These are phyloP conservation scores for Eublepharis macularius DNA, from an alignment of 2,113 vertebrate species.

Conservation along the genomic window DNA sequence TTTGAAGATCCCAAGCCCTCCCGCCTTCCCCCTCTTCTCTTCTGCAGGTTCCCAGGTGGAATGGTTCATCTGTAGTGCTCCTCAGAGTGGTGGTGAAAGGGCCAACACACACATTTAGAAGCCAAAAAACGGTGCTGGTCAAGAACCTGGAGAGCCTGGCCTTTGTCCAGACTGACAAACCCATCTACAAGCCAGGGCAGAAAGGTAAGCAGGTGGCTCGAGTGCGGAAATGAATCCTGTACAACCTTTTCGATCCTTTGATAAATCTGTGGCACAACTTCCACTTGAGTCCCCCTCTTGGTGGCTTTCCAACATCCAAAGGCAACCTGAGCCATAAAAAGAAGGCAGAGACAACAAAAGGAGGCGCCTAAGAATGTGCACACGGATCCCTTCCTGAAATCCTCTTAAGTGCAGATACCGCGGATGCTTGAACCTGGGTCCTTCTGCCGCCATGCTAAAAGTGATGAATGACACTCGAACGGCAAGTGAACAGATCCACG, in stretches of 20 bases:
- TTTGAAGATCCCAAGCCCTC: not conserved
- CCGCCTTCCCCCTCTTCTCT: not conserved
- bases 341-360: no score
- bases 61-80: conserved; percentile 1
- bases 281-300: not conserved
- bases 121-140: conserved; percentile 46
- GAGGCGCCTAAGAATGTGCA: no score
- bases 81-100: conserved; percentile 54
- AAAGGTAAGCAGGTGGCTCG: conserved; percentile 41
- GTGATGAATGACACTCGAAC: no score
- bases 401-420: no score
- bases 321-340: no score
- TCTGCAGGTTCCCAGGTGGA: conserved; percentile 45
- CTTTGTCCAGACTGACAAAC: conserved; percentile 70
- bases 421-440: no score
- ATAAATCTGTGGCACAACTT: not conserved
- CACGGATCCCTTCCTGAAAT: no score
- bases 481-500: no score
- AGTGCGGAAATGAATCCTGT: no score
- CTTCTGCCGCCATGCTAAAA: no score
- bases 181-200: conserved; percentile 69
- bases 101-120: conserved; percentile 51
- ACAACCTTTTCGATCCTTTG: not conserved
- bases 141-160: conserved; percentile 43
- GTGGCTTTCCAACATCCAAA: no score